Percentiles rank a stretch among this genome's conserved stretches.
These are phyloP conservation scores for Cantharis nigra DNA, from an alignment of 2,888 invertebrate genomes.

Conservation along the genomic window DNA sequence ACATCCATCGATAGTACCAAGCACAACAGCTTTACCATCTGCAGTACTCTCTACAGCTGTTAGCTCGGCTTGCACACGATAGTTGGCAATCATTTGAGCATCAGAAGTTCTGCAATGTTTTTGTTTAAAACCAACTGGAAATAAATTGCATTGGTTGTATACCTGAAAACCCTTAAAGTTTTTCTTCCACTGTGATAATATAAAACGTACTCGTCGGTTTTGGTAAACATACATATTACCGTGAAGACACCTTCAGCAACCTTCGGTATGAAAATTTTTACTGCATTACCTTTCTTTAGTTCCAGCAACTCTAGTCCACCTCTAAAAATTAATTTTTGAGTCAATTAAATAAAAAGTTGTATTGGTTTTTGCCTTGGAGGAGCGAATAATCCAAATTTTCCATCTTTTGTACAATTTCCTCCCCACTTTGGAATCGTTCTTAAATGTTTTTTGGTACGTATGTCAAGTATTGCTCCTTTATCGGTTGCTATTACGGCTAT, in stretches of 20 bases:
- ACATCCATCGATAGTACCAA: constrained; percentile 93
- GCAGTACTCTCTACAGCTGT: constrained; percentile 85
- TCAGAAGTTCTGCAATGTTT: constrained; percentile 73
- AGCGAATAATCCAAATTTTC: constrained; percentile 90
- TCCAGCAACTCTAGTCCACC: constrained; percentile 94
- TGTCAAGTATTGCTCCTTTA: constrained; percentile 88
- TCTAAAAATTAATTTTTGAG: constrained; percentile 54
- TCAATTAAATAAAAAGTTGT: not conserved
- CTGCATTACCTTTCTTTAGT: constrained; percentile 84
- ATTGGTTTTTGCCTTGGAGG: constrained; percentile 66
- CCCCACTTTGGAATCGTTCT: constrained; percentile 91
- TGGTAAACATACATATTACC: constrained; percentile 92
- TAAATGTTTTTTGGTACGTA: constrained; percentile 85
- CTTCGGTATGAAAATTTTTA: constrained; percentile 88
- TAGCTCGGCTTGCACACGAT: constrained; percentile 86
- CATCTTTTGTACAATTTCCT: constrained; percentile 84
- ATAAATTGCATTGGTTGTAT: constrained; percentile 29
- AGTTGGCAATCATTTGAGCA: constrained; percentile 91
- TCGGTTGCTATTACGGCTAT: constrained; percentile 89
- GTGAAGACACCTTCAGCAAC: constrained; percentile 98
- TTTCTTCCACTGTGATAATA: constrained; percentile 97
- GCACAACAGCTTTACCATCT: constrained; percentile 80
- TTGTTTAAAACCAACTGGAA: not conserved
- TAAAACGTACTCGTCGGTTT: constrained; percentile 91
- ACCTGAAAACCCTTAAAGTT: constrained; percentile 90